Conservation (phyloP, 2,113 vertebrate genomes). For the Opisthocomus hoazin region DNA sequence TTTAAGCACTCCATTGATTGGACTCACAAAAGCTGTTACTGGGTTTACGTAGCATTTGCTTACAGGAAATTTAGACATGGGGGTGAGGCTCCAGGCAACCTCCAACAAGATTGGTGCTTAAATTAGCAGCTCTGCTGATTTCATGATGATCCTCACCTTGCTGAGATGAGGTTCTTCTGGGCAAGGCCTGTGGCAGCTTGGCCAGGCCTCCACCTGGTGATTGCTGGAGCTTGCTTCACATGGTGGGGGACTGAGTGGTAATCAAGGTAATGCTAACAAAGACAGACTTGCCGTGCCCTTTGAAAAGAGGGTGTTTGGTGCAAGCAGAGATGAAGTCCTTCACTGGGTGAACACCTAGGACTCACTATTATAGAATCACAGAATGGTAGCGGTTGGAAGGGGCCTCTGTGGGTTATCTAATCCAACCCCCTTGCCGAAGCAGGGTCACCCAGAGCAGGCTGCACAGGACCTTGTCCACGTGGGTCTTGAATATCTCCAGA, state of each 20-base stretch:
- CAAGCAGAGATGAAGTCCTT: accelerated
- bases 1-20: conserved; percentile 24
- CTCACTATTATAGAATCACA: accelerated
- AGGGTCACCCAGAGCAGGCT: too few species aligned
- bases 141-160: background rate
- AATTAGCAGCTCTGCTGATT: background rate
- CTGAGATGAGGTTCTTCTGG: background rate
- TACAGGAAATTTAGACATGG: background rate
- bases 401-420: too few species aligned
- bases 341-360: accelerated
- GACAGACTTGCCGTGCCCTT: accelerated
- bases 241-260: background rate
- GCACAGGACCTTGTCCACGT: too few species aligned
- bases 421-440: too few species aligned
- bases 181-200: background rate
- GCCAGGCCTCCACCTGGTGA: background rate
- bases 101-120: background rate
- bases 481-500: too few species aligned
- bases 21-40: background rate
- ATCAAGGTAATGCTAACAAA: background rate
- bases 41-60: background rate
- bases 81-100: background rate
- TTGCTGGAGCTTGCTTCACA: background rate
- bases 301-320: background rate
- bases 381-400: too few species aligned